Evolutionary conservation across 2,797 vertebrate species (phyloP).

Genomic region (Alca torda): DNA sequence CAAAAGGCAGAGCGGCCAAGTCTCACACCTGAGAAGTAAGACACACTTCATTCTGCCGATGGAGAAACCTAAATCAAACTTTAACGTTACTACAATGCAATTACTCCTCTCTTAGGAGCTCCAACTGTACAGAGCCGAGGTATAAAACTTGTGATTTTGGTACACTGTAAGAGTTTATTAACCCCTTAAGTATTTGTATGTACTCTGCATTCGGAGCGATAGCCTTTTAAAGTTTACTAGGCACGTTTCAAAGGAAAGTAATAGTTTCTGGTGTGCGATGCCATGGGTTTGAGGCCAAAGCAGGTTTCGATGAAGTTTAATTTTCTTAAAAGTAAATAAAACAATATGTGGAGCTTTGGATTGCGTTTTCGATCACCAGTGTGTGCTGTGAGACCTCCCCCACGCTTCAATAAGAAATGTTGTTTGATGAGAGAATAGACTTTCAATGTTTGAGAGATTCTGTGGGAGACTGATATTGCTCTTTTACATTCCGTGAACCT

Average conservation of each 20-base stretch:
- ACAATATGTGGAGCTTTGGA: slow-evolving; percentile 10
- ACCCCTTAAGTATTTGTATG: slow-evolving; percentile 53
- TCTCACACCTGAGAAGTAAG: slow-evolving; percentile 75
- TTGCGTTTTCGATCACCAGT: not conserved
- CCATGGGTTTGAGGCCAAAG: slow-evolving; percentile 35
- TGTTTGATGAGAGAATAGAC: not conserved
- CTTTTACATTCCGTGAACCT: not conserved
- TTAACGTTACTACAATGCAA: slow-evolving; percentile 26
- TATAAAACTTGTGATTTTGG: slow-evolving; percentile 41
- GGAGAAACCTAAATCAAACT: slow-evolving; percentile 69
- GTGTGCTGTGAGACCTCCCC: not conserved
- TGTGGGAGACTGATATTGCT: not conserved
- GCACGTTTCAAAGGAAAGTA: slow-evolving; percentile 15
- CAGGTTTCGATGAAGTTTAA: not conserved
- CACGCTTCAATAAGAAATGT: not conserved
- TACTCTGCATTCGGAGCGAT: not conserved
- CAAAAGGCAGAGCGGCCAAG: slow-evolving; percentile 59
- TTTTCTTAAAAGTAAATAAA: slow-evolving; percentile 35
- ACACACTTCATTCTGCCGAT: slow-evolving; percentile 54
- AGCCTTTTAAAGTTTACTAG: slow-evolving; percentile 36
- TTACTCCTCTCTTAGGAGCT: slow-evolving; percentile 29
- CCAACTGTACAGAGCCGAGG: not conserved
- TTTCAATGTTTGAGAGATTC: not conserved
- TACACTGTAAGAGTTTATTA: slow-evolving; percentile 43
- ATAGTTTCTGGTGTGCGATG: slow-evolving; percentile 30